Evolutionary conservation across 2,113 vertebrate genomes (phyloP), one percentile per base, ranked within the genome.

Genomic region (Delphinapterus leucas): DNA sequence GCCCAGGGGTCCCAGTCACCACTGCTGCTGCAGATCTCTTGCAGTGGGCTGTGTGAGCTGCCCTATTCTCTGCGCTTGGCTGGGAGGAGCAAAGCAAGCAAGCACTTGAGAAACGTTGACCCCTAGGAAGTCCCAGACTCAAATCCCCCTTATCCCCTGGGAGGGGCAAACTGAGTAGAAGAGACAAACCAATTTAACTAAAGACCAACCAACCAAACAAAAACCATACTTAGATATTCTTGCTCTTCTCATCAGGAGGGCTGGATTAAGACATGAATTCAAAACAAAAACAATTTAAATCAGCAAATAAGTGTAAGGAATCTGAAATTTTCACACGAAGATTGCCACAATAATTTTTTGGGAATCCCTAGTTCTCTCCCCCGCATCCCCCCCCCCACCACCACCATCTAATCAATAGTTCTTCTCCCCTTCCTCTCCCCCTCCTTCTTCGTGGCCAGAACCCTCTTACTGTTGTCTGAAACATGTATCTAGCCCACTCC

Each of bases 221-320:
- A 80, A 47, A 44, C 68, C 21, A 63, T 36, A 15, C 17, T 47
- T 93, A 33, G 20, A 53, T 63, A 76, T 65, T 77, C 31, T 86
- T 44, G 67, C 33, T 84, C 73, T 79, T 73, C 26, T 79, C 65
- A 94, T 28, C 28, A 74, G 53, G 36, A 95, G 61, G 53, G 44
- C 61, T 65, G 20, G 41, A 44, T 71, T 70, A 82, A 86, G 55
- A 86, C 33, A 36, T 82, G 15, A 26, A 13, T 60, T 58, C 33
- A 81, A 96, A 73, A 61, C 67, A 67, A 92, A 61, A 93, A 77
- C 41, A 58, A 68, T n/a, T 85, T 74, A 81, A 71, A 83, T 38
- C 79, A 89, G 47, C 15, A 92, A 61, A 44, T 58, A 80, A 23
- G n/a, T 44, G 14, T 86, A n/a, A 85, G 23, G 71, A 60, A 68